Base-by-base conservation (phyloP, 2,113 vertebrate genomes). In the Leptodactylus fuscus region DNA sequence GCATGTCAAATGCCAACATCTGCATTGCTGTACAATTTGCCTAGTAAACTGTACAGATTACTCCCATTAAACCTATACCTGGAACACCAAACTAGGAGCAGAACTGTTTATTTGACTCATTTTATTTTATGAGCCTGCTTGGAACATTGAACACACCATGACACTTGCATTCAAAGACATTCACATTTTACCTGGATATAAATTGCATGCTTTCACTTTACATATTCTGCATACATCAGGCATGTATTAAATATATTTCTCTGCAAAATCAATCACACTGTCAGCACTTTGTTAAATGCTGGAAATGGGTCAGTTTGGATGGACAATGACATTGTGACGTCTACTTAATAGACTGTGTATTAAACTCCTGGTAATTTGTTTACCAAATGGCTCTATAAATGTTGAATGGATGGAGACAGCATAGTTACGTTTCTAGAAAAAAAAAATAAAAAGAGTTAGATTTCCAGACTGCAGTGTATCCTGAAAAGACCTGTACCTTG, bases 121-220 rank as follows among this genome's bases (percentile, higher is more conserved):
- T 85, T 85, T 85, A 58, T 80, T 85, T 85, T 79, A 85, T 79
- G 62, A 41, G 60, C 18, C 44, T 85, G 71, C 83, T 85, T 80
- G 75, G 76, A 85, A 71, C 67, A 49, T 46, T 80, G 65, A 53
- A 71, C 29, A 27, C 34, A 65, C 55, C 18, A 70, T 34, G 53
- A 51, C 69, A 49, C 32, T 60, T 22, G 32, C 38, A 79, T 71
- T 70, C 22, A 41, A 58, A 71, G 62, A 46, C 71, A 80, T 27
- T 44, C 58, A 79, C 32, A 15, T 16, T 71, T 16, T 38, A 22
- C 49, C 24, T 53, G 32, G 10, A 73, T 22, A 55, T 27, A 55
- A 58, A 34, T 12, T 15, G 44, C 20, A 53, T 73, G 32, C 46
- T 83, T 46, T 34, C 16, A 60, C 38, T 65, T 65, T 65, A 65